Evolutionary conservation across 2,797 vertebrate genomes (phyloP).

Genomic region (Sus cebifrons): DNA sequence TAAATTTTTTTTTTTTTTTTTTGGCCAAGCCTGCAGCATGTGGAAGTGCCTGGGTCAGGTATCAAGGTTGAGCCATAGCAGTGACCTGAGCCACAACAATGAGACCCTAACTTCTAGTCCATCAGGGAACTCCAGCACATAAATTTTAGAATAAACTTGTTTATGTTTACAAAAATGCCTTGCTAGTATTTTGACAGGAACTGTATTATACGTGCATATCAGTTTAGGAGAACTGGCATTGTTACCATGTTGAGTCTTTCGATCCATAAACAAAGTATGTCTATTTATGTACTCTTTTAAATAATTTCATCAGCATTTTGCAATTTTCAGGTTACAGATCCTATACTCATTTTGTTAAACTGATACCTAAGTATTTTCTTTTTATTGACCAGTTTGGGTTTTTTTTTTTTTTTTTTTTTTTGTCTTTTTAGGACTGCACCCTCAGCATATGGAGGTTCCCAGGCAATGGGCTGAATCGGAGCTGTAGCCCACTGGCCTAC

Average conservation of each 20-base stretch:
- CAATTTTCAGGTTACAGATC: background rate
- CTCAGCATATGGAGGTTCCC: too few species aligned
- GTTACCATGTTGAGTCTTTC: background rate
- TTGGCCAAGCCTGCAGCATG: too few species aligned
- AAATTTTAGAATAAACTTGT: background rate
- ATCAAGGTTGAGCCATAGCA: too few species aligned
- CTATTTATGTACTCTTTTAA: background rate
- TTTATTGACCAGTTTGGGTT: background rate
- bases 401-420: too few species aligned
- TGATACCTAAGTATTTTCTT: constrained; percentile 53
- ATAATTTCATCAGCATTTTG: constrained; percentile 12
- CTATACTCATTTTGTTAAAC: background rate
- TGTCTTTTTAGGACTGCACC: too few species aligned
- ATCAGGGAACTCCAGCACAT: too few species aligned
- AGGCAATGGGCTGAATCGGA: too few species aligned
- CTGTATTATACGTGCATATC: background rate
- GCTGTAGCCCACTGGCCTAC: too few species aligned
- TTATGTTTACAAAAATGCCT: background rate
- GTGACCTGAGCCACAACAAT: too few species aligned
- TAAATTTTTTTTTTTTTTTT: too few species aligned
- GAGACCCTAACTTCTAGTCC: too few species aligned
- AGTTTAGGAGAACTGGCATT: background rate
- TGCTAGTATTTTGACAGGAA: background rate
- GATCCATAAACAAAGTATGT: background rate
- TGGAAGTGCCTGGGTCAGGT: too few species aligned